Conservation (phyloP, 2,888 invertebrate genomes). For the Pristionchus japonicus region DNA sequence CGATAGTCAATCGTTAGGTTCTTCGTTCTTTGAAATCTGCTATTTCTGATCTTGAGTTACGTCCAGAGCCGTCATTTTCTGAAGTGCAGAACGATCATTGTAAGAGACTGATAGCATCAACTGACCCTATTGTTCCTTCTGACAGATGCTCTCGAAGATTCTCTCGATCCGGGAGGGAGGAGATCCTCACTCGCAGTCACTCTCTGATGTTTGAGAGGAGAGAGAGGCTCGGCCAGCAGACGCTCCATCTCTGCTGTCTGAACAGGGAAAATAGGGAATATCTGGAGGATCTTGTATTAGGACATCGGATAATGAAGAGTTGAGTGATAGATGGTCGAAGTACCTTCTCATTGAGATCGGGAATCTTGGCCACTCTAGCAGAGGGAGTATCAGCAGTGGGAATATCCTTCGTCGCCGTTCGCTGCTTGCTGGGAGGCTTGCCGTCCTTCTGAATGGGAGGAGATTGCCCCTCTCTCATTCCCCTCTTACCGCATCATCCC, state of each 20-base stretch:
- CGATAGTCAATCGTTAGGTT: slow-evolving; percentile 12
- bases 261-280: background rate
- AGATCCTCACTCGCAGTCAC: background rate
- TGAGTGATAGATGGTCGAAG: background rate
- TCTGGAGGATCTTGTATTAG: background rate
- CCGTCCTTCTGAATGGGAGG: slow-evolving; percentile 21
- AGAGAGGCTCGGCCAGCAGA: background rate
- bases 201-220: background rate
- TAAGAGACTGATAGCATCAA: too few relatives aligned
- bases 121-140: background rate
- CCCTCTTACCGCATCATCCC: slow-evolving; percentile 5
- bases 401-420: background rate
- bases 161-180: background rate
- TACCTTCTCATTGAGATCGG: slow-evolving; percentile 1
- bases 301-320: too few relatives aligned
- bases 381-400: slow-evolving; percentile 15
- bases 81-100: background rate
- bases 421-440: background rate
- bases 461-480: background rate
- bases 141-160: background rate
- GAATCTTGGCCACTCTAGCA: background rate
- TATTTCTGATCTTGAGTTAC: slow-evolving; percentile 24
- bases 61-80: background rate
- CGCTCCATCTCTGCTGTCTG: background rate
- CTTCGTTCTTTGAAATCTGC: background rate